Conservation (phyloP, 2,888 invertebrate species). For the Autographa pulchrina region DNA sequence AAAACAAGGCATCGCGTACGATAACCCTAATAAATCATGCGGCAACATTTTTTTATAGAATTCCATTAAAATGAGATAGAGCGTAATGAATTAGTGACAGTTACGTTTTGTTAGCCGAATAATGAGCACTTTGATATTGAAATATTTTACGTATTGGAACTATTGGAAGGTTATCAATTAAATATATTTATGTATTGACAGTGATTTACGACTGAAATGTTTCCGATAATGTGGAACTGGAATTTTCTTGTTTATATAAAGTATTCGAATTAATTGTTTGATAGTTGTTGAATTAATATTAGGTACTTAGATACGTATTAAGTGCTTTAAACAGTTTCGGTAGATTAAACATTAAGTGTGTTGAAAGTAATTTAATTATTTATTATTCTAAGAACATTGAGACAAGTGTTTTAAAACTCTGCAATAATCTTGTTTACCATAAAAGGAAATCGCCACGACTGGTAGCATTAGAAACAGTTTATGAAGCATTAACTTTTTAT, state of each 20-base stretch:
- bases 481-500: background rate
- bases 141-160: constrained; percentile 49
- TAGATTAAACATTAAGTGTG: background rate
- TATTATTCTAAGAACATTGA: too few species aligned
- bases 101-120: constrained; percentile 53
- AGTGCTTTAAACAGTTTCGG: background rate
- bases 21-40: constrained; percentile 80
- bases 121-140: constrained; percentile 57
- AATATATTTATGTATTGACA: constrained; percentile 34
- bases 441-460: background rate
- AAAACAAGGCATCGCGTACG: constrained; percentile 62
- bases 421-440: background rate
- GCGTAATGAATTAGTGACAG: constrained; percentile 71
- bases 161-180: constrained; percentile 56
- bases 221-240: constrained; percentile 40
- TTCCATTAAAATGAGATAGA: constrained; percentile 75
- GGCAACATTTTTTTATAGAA: constrained; percentile 69
- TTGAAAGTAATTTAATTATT: background rate
- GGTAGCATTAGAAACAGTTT: background rate
- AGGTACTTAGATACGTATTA: background rate
- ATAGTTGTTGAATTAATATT: background rate
- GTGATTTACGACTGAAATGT: constrained; percentile 52
- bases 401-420: too few species aligned
- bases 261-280: constrained; percentile 20
- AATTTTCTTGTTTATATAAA: constrained; percentile 37